These are phyloP conservation scores for Drosophila burlai DNA, from an alignment of 1,140 invertebrate species.

Conservation along the genomic window DNA sequence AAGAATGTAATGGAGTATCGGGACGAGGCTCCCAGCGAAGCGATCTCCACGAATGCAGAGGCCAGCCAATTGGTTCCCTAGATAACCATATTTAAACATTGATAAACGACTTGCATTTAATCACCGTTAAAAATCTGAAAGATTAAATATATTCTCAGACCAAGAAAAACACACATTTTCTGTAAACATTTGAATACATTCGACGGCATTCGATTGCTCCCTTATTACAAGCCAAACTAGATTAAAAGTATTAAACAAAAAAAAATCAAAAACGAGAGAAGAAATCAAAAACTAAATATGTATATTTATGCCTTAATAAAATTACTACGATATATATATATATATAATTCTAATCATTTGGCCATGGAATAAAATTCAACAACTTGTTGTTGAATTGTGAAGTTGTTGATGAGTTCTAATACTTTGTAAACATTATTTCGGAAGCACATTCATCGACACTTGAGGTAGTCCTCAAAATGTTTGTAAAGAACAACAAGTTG, in stretches of 20 bases:
- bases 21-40: slow-evolving; percentile 38
- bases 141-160: neutral
- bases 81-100: slow-evolving; percentile 1
- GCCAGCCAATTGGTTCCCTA: slow-evolving; percentile 20
- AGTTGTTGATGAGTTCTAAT: neutral
- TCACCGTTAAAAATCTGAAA: slow-evolving; percentile 13
- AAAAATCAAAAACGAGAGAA: neutral
- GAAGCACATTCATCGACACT: neutral
- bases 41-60: neutral
- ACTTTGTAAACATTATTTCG: neutral
- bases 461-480: slow-evolving; percentile 7
- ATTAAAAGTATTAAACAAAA: slow-evolving; percentile 43
- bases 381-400: slow-evolving; percentile 1
- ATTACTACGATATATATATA: neutral
- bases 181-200: slow-evolving; percentile 23
- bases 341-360: no score
- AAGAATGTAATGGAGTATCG: slow-evolving; percentile 41
- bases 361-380: neutral
- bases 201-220: slow-evolving; percentile 3
- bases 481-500: slow-evolving; percentile 5
- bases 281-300: slow-evolving; percentile 19
- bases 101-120: slow-evolving; percentile 29
- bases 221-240: slow-evolving; percentile 39
- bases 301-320: slow-evolving; percentile 36
- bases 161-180: slow-evolving; percentile 3